Evolutionary conservation across 2,797 vertebrate species (phyloP), one percentile per base, ranked within the genome.

Genomic region (Neosalanx taihuensis): DNA sequence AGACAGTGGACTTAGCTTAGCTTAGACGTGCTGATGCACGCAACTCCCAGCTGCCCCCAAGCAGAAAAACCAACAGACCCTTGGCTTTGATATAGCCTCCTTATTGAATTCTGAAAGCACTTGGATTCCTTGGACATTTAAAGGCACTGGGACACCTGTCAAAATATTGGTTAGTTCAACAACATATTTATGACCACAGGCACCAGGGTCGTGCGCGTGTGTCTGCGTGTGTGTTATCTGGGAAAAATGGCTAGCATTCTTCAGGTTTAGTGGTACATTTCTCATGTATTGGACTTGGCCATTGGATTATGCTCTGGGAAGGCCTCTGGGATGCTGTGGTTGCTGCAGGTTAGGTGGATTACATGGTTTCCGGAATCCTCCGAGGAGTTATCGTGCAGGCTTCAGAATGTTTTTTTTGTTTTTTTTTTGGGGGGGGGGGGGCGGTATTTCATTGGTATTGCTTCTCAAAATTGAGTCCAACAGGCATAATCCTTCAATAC

Each of bases 391-490:
- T 75, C 75, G 83, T 72, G 79, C 80, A 79, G 80, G 79, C 84
- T 0, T 30, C 63, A 74, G 76, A 85, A 81, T 84, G 73, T 71
- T 71, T 80, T 81, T 49, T 68, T 1, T 26, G 1, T 26, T 26
- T 26, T 26, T 26, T n/a, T n/a, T n/a, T n/a, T n/a, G n/a, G n/a
- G n/a, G n/a, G n/a, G 23, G 23, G 23, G 23, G 23, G 69, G 73
- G 74, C 75, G 61, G 73, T 30, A 58, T 51, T 85, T 80, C 85
- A 74, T 70, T 75, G 77, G 69, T 70, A 72, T 73, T 79, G 74
- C 75, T 70, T 82, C 69, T 82, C 66, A 75, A 81, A 85, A 87
- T 84, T 76, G 83, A 86, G 76, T 76, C 78, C 77, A 81, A 81
- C 82, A 77, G 72, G 71, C 72, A 74, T 85, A 86, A 88, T 85